A percentile compares a stretch with the other conserved stretches of the same genome.
Evolutionary conservation across 2,888 invertebrate genomes (phyloP).

Genomic region (Athrips mouffetella): DNA sequence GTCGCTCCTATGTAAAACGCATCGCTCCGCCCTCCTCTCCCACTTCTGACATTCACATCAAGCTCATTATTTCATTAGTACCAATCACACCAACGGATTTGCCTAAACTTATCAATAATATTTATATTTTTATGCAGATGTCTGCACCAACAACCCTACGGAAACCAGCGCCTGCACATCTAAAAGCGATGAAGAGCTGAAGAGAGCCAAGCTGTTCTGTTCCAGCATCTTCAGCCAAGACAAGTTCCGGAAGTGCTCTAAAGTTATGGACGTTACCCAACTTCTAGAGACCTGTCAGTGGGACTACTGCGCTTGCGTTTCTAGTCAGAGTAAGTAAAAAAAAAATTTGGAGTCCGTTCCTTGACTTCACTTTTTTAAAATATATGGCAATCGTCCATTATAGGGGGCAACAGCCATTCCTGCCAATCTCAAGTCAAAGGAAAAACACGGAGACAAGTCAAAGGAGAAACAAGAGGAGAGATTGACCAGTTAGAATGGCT

Average conservation of each 20-base stretch:
- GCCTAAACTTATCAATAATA: no score
- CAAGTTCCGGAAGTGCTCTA: constrained; percentile 81
- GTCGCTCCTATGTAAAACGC: no score
- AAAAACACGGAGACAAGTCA: no score
- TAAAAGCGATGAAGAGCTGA: constrained; percentile 46
- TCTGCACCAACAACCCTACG: constrained; percentile 74
- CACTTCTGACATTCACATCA: no score
- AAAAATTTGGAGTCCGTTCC: background rate
- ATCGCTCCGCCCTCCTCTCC: no score
- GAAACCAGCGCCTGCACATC: constrained; percentile 71
- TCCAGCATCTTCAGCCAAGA: constrained; percentile 79
- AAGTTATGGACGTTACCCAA: constrained; percentile 82
- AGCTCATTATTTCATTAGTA: no score
- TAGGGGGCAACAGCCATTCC: no score
- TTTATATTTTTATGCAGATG: constrained; percentile 48
- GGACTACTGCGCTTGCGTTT: constrained; percentile 86
- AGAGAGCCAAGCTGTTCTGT: constrained; percentile 80
- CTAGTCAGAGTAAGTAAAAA: constrained; percentile 55
- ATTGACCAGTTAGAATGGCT: no score
- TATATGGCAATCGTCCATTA: no score
- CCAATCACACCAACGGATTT: no score
- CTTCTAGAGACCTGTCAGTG: constrained; percentile 86
- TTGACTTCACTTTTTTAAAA: background rate
- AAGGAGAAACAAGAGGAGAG: no score
- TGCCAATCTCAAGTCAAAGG: no score